Evolutionary conservation across 2,888 invertebrate genomes (phyloP).

Genomic region (Cryptocephalus moraei): DNA sequence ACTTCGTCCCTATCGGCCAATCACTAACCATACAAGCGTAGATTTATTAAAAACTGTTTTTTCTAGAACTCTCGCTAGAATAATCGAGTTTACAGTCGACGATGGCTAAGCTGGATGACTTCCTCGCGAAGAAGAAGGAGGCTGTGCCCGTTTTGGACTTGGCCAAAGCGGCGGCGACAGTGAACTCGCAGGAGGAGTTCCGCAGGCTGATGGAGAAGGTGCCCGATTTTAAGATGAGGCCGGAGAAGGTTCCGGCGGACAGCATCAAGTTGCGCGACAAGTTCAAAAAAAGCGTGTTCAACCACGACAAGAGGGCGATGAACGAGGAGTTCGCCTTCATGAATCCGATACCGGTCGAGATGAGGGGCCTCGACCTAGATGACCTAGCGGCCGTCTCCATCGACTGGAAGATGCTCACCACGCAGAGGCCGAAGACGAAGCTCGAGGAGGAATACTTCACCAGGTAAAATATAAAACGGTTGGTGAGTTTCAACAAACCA

Average conservation of each 20-base stretch:
- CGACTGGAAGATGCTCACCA: conserved; percentile 88
- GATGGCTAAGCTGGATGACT: conserved; percentile 68
- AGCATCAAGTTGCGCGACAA: conserved; percentile 68
- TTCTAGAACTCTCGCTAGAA: too few relatives aligned
- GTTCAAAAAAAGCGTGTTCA: conserved; percentile 63
- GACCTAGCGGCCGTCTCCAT: conserved; percentile 79
- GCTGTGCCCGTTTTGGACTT: conserved; percentile 75
- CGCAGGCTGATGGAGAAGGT: conserved; percentile 74
- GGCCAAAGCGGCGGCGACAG: conserved; percentile 61
- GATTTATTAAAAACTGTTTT: too few relatives aligned
- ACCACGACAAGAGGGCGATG: conserved; percentile 57
- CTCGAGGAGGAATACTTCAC: conserved; percentile 82
- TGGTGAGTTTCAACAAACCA: too few relatives aligned
- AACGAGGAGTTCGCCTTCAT: conserved; percentile 55
- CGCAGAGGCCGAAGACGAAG: conserved; percentile 72
- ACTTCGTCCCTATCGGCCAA: too few relatives aligned
- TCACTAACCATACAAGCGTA: too few relatives aligned
- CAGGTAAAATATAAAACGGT: too few relatives aligned
- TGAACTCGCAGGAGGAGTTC: conserved; percentile 69
- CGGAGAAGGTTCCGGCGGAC: conserved; percentile 71
- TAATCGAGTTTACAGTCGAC: neutral
- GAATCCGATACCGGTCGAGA: conserved; percentile 75
- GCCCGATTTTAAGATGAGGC: conserved; percentile 81
- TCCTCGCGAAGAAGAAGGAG: conserved; percentile 74
- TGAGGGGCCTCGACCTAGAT: conserved; percentile 62